Conservation (phyloP, 1,140 invertebrate genomes). For the Zaprionus taronus region DNA sequence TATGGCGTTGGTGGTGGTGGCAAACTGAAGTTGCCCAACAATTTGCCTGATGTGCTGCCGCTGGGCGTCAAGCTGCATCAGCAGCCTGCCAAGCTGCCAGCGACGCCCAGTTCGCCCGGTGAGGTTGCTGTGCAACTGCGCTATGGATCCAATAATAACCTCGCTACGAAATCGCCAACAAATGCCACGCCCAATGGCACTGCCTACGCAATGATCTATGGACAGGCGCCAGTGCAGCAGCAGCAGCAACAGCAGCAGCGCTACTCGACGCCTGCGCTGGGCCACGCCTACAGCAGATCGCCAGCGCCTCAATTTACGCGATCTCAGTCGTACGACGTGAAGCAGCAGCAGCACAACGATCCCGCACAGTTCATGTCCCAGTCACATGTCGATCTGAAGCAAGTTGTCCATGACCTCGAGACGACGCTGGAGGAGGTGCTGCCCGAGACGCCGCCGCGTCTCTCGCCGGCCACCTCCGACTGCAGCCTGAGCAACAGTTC, state of each 20-base stretch:
- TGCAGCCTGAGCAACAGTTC: constrained; percentile 76
- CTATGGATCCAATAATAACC: constrained; percentile 81
- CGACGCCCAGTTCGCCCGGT: constrained; percentile 62
- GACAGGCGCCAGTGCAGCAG: constrained; percentile 28
- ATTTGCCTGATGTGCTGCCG: constrained; percentile 85
- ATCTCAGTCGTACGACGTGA: constrained; percentile 82
- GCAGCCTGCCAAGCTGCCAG: constrained; percentile 60
- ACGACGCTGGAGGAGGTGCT: constrained; percentile 75
- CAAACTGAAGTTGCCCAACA: constrained; percentile 80
- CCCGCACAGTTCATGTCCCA: constrained; percentile 73
- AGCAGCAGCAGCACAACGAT: constrained; percentile 41
- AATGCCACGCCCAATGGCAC: constrained; percentile 44
- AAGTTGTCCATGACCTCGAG: constrained; percentile 73
- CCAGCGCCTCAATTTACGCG: constrained; percentile 62
- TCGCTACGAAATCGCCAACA: constrained; percentile 63
- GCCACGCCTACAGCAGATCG: constrained; percentile 49
- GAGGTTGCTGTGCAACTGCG: constrained; percentile 57
- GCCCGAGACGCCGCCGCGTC: constrained; percentile 42
- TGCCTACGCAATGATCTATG: constrained; percentile 63
- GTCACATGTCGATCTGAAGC: constrained; percentile 83
- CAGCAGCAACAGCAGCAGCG: constrained; percentile 54
- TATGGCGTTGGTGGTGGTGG: constrained; percentile 50
- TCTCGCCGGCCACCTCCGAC: constrained; percentile 77
- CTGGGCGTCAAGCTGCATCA: constrained; percentile 85
- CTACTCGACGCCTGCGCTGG: constrained; percentile 71